Evolutionary conservation across 2,797 vertebrate species (phyloP), one percentile per base, ranked within the genome.

Genomic region (Takifugu rubripes): DNA sequence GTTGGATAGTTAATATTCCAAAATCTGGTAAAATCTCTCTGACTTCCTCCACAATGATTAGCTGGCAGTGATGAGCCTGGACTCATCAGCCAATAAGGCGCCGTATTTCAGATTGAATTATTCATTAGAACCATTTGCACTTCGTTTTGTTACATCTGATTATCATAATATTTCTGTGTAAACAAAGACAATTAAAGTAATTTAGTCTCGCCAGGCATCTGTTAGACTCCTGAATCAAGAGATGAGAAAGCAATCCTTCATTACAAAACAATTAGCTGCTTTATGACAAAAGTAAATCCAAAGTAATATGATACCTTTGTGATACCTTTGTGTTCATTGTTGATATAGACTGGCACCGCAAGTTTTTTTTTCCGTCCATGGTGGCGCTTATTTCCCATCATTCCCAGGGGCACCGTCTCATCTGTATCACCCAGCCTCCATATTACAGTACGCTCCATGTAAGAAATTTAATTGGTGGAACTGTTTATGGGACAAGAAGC

Each of bases 381-480:
- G 31, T 25, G 31, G 47, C 40, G 3, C 5, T 12, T 3, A 43
- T 43, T 46, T n/a, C n/a, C 44, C 44, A 46, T 21, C 2, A 46
- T 17, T 46, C n/a, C n/a, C 2, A 21, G 6, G 17, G 44, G 43
- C 43, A 4, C 43, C 5, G 43, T 33, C 43, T 44, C 15, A 44
- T 11, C 54, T 25, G 43, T n/a, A 27, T 56, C 31, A 10, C 31
- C 24, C 48, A 50, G 40, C 54, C 43, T 59, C 48, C 60, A 65
- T 55, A 40, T 71, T 64, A 64, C 61, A 54, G 40, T 73, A 49
- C 60, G 54, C 66, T 51, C 26, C 65, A 78, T 59, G 70, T 72
- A 69, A 61, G 68, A 60, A 70, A 58, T 70, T 64, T 85, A 86
- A 83, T 77, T 85, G 81, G 83, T 78, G 66, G 65, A 78, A 71